Evolutionary conservation across 2,113 vertebrate species (phyloP).

Genomic region (Halcyon malimbica): DNA sequence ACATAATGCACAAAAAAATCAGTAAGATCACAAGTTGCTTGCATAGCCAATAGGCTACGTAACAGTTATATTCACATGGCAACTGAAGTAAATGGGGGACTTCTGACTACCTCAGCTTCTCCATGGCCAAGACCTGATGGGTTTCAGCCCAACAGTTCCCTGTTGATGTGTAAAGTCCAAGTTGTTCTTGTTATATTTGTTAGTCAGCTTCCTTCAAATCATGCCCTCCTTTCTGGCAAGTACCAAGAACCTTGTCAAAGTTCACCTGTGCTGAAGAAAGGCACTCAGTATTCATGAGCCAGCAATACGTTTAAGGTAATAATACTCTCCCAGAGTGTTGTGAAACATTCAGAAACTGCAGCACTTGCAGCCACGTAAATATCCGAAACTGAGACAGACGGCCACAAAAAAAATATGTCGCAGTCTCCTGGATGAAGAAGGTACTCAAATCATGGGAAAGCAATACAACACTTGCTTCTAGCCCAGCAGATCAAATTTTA

Average conservation of each 20-base stretch:
- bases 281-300: not conserved
- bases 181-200: not conserved
- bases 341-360: constrained; percentile 4
- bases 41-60: not conserved
- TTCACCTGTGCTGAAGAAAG: not conserved
- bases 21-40: not conserved
- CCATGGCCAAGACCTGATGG: not conserved
- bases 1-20: not conserved
- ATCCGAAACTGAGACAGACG: not conserved
- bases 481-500: not conserved
- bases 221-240: not conserved
- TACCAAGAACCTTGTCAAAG: not conserved
- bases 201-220: not conserved
- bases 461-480: not conserved
- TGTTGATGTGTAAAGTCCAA: not conserved
- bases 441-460: not conserved
- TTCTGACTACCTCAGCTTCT: not conserved
- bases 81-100: not conserved
- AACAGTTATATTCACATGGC: not conserved
- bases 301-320: not conserved
- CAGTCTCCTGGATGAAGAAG: not conserved
- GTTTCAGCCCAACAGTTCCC: not conserved
- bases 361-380: not conserved
- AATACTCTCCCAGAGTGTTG: not conserved
- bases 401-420: not conserved